Evolutionary conservation across 2,888 invertebrate genomes (phyloP).

Genomic region (Drosophila paranaensis): DNA sequence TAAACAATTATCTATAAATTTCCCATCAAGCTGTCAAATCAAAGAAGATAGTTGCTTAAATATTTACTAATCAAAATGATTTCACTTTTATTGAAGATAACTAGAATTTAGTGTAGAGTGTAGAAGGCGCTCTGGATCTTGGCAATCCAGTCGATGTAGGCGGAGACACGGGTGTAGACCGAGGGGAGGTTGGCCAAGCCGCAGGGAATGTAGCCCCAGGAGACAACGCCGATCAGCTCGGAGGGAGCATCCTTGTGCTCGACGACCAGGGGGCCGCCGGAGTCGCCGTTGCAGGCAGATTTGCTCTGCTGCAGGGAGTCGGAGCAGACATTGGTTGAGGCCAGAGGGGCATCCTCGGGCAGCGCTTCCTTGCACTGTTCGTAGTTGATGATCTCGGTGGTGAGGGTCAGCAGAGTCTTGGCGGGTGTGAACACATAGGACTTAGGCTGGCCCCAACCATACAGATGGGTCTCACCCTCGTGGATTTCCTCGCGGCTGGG

Average conservation of each 20-base stretch:
- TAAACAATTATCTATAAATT: background rate
- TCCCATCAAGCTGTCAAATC: background rate
- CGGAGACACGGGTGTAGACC: constrained; percentile 85
- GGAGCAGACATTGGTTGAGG: constrained; percentile 84
- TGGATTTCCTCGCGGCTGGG: constrained; percentile 77
- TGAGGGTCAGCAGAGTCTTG: constrained; percentile 77
- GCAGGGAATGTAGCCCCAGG: constrained; percentile 86
- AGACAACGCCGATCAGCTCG: constrained; percentile 85
- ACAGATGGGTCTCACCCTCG: constrained; percentile 79
- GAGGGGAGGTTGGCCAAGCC: constrained; percentile 83
- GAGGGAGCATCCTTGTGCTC: constrained; percentile 48
- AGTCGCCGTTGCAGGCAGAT: constrained; percentile 85
- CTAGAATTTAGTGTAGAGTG: constrained; percentile 52
- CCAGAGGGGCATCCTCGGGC: constrained; percentile 76
- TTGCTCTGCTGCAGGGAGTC: constrained; percentile 83
- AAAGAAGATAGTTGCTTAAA: background rate
- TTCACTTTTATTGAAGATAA: constrained; percentile 24
- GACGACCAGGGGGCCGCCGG: constrained; percentile 82
- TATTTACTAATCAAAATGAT: background rate
- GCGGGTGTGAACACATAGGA: constrained; percentile 55
- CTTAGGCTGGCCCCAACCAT: constrained; percentile 85
- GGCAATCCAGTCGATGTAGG: constrained; percentile 84
- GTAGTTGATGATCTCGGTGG: constrained; percentile 75
- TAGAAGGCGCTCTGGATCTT: constrained; percentile 69
- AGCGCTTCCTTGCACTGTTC: constrained; percentile 62